Conservation (phyloP, 1,140 invertebrate genomes). For the Cydia splendana region DNA sequence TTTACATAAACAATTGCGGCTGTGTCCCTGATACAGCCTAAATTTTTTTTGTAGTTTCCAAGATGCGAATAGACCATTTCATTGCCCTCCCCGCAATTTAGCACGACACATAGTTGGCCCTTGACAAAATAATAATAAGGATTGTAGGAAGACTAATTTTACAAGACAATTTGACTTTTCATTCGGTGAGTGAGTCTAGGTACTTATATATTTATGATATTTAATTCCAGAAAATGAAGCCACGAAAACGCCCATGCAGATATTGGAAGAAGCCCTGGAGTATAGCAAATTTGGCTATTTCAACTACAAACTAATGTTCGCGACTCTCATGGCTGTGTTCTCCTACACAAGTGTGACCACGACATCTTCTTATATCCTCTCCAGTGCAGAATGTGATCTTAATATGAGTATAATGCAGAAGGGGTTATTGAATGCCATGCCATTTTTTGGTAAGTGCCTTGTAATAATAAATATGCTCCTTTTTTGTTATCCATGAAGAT, state of each 20-base stretch:
- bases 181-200: too few species aligned
- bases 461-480: constrained; percentile 14
- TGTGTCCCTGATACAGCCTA: too few species aligned
- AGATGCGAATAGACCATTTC: too few species aligned
- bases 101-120: too few species aligned
- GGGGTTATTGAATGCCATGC: constrained; percentile 82
- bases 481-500: background rate
- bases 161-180: too few species aligned
- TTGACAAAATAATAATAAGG: too few species aligned
- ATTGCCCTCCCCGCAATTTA: too few species aligned
- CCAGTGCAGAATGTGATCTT: constrained; percentile 85
- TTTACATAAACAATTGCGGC: too few species aligned
- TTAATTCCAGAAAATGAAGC: constrained; percentile 10
- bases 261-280: constrained; percentile 78
- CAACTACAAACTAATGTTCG: constrained; percentile 81
- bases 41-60: too few species aligned
- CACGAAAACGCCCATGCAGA: constrained; percentile 45
- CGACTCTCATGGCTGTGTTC: constrained; percentile 80
- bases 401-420: constrained; percentile 82
- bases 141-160: too few species aligned
- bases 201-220: background rate
- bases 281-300: constrained; percentile 82
- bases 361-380: constrained; percentile 83
- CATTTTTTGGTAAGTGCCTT: constrained; percentile 81
- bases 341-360: constrained; percentile 81